A percentile compares a stretch with the other conserved stretches of the same genome.
phyloP scores from a whole-genome alignment of 1,140 invertebrate species.

The Orchestia grillus region DNA sequence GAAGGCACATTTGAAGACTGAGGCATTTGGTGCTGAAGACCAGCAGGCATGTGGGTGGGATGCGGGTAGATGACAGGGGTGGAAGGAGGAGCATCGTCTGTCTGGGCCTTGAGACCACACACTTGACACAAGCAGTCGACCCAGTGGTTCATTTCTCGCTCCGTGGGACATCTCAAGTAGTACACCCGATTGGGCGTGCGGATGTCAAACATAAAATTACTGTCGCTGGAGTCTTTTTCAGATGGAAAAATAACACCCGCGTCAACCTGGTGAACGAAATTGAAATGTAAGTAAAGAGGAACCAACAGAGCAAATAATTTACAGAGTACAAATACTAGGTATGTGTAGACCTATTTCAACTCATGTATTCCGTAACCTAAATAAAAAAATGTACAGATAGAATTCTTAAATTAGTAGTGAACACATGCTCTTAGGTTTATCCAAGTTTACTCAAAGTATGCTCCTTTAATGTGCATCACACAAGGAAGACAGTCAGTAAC shows the following conservation, averaged over 20 bases:
- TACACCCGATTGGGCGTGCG: slow-evolving; percentile 89
- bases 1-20: slow-evolving; percentile 69
- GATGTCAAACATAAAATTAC: slow-evolving; percentile 86
- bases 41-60: slow-evolving; percentile 59
- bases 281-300: background rate
- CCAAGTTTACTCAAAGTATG: too few relatives aligned
- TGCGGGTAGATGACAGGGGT: slow-evolving; percentile 59
- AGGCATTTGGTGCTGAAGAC: slow-evolving; percentile 59
- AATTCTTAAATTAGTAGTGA: too few relatives aligned
- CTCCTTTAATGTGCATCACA: too few relatives aligned
- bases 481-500: too few relatives aligned
- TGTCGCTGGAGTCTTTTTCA: slow-evolving; percentile 60
- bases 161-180: slow-evolving; percentile 91
- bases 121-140: slow-evolving; percentile 93
- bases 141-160: slow-evolving; percentile 94
- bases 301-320: background rate
- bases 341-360: too few relatives aligned
- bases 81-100: slow-evolving; percentile 73
- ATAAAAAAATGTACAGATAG: too few relatives aligned
- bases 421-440: too few relatives aligned
- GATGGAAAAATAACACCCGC: slow-evolving; percentile 73
- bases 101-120: slow-evolving; percentile 81
- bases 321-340: too few relatives aligned
- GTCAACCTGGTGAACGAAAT: slow-evolving; percentile 78
- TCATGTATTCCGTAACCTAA: too few relatives aligned